These are phyloP conservation scores for Hydrozoanthus tunicans DNA, from an alignment of 64 coral and sea anemone species.

Conservation along the genomic window DNA sequence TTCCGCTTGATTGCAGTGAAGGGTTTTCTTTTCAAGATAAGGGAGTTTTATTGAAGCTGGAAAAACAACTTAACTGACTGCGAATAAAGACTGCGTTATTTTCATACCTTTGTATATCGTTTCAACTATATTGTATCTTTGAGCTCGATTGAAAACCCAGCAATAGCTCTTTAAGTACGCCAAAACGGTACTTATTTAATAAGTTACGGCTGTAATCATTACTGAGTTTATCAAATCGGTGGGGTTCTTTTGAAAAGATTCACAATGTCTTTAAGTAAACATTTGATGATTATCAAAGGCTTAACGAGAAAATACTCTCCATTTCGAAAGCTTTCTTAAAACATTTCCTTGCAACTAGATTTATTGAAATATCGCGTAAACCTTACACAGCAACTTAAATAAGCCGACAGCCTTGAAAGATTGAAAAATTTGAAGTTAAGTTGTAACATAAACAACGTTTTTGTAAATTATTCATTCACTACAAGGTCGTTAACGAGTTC, in stretches of 20 bases:
- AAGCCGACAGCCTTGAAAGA: neutral
- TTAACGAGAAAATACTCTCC: neutral
- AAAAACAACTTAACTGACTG: neutral
- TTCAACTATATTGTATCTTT: neutral
- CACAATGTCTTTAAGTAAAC: slow-evolving; percentile 34
- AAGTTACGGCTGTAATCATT: slow-evolving; percentile 40
- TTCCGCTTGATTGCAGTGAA: slow-evolving; percentile 38
- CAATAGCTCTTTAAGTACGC: slow-evolving; percentile 4
- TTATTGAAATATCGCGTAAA: slow-evolving; percentile 14
- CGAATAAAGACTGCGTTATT: neutral
- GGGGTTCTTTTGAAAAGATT: slow-evolving; percentile 54
- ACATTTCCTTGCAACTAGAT: neutral
- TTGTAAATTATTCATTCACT: slow-evolving; percentile 44
- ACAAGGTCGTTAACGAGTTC: slow-evolving; percentile 35
- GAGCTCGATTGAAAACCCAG: neutral
- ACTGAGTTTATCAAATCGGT: slow-evolving; percentile 46
- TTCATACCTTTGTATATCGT: neutral
- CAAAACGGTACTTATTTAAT: slow-evolving; percentile 26
- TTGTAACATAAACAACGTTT: neutral
- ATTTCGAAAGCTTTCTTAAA: neutral
- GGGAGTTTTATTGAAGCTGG: neutral
- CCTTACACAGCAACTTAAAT: neutral
- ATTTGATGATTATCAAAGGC: slow-evolving; percentile 4
- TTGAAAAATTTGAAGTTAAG: neutral
- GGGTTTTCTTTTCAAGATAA: slow-evolving; percentile 38